phyloP scores from a whole-genome alignment of 2,797 vertebrate species.

The Mus minutoides region DNA sequence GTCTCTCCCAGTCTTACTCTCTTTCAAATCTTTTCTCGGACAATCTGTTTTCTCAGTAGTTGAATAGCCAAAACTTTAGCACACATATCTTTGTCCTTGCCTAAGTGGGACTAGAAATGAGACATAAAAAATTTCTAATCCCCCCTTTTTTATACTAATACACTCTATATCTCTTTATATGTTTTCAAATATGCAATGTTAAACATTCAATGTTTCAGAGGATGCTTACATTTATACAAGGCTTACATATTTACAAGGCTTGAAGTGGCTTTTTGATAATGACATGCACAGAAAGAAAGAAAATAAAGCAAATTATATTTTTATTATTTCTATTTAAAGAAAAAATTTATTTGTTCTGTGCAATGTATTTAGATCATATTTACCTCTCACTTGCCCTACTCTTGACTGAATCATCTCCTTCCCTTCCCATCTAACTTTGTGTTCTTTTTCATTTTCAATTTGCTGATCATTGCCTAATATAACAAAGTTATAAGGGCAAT shows the following conservation, averaged over 20 bases:
- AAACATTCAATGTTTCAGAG: background rate
- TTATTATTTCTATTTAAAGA: background rate
- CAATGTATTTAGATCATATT: background rate
- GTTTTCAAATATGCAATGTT: background rate
- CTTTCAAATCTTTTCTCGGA: background rate
- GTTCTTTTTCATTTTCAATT: background rate
- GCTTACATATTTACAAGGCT: background rate
- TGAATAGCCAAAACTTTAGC: background rate
- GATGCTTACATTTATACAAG: background rate
- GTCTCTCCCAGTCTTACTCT: background rate
- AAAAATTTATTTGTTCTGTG: background rate
- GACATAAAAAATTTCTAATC: background rate
- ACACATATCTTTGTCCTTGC: background rate
- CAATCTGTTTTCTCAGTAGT: background rate
- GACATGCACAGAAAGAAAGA: background rate
- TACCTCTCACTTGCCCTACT: background rate
- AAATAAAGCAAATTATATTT: background rate
- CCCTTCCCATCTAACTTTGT: background rate
- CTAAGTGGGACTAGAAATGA: background rate
- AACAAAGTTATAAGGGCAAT: constrained; percentile 19
- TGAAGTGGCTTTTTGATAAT: constrained; percentile 7
- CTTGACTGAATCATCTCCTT: background rate
- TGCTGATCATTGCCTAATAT: background rate
- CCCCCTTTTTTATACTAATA: background rate
- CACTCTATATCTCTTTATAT: background rate